These are phyloP conservation scores for Hirtodrosophila confusa DNA, from an alignment of 2,888 invertebrate species.

Conservation along the genomic window DNA sequence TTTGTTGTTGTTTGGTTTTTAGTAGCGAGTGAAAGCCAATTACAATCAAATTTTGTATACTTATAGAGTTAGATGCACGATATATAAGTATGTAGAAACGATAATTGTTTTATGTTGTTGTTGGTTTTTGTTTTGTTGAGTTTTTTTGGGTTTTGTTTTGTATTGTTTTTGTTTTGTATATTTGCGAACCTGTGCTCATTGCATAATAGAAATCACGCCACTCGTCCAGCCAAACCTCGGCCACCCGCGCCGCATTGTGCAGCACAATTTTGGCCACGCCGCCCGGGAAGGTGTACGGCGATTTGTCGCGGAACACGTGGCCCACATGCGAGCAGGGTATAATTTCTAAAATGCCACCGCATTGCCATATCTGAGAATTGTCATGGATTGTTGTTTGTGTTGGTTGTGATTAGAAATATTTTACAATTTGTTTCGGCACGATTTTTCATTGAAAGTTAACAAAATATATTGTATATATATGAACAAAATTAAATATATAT, in stretches of 20 bases:
- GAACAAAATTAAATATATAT: constrained; percentile 14
- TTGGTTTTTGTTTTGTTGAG: constrained; percentile 15
- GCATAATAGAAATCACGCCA: constrained; percentile 99
- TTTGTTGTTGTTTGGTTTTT: constrained; percentile 34
- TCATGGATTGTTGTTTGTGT: constrained; percentile 77
- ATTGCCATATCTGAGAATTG: constrained; percentile 94
- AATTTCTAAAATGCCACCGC: constrained; percentile 97
- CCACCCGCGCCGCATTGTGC: constrained; percentile 99
- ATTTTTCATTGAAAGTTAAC: constrained; percentile 14
- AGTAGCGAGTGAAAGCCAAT: constrained; percentile 66
- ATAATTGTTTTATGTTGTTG: constrained; percentile 22
- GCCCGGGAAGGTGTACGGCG: constrained; percentile 99
- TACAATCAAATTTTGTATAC: constrained; percentile 31
- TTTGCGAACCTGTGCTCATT: constrained; percentile 96
- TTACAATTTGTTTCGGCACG: constrained; percentile 13
- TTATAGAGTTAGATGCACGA: constrained; percentile 48
- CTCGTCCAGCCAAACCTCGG: constrained; percentile 99
- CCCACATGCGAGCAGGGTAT: constrained; percentile 98
- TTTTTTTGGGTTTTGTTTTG: constrained; percentile 21
- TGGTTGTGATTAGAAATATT: constrained; percentile 49
- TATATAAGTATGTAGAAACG: constrained; percentile 26
- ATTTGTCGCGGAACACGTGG: constrained; percentile 98
- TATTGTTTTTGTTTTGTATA: constrained; percentile 30
- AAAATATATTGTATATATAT: constrained; percentile 18
- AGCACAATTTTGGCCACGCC: constrained; percentile 98